These are phyloP conservation scores for Oreochromis tanganicae DNA, from an alignment of 2,113 vertebrate genomes.

Conservation along the genomic window DNA sequence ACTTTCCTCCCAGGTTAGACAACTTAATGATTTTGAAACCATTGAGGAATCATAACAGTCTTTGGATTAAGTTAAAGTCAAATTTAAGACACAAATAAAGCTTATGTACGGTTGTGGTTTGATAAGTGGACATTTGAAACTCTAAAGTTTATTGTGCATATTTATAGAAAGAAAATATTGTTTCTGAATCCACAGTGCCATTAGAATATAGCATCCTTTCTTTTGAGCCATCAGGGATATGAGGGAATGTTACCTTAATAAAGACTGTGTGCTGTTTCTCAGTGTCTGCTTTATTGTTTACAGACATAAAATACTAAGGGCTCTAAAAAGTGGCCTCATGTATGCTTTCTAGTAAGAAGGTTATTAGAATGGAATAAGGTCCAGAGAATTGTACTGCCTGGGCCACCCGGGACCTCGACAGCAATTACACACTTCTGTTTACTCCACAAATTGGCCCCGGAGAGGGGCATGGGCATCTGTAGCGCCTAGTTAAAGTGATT, in stretches of 20 bases:
- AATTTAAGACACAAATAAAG: not conserved
- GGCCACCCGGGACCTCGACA: constrained; percentile 28
- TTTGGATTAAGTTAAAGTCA: not conserved
- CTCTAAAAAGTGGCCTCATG: constrained; percentile 8
- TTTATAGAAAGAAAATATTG: not conserved
- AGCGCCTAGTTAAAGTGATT: constrained; percentile 75
- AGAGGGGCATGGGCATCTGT: constrained; percentile 53
- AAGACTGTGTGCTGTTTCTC: not conserved
- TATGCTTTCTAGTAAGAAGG: constrained; percentile 23
- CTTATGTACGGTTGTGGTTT: not conserved
- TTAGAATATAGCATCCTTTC: not conserved
- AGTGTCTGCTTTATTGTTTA: not conserved
- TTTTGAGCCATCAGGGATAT: constrained; percentile 9
- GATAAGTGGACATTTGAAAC: not conserved
- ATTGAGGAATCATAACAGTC: not conserved
- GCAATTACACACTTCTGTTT: constrained; percentile 63
- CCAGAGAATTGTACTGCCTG: constrained; percentile 46
- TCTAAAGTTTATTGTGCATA: not conserved
- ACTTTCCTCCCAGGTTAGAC: not conserved
- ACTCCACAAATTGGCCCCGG: constrained; percentile 76
- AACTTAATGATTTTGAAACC: not conserved
- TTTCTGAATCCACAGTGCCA: not conserved
- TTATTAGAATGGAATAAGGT: constrained; percentile 63
- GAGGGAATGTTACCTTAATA: constrained; percentile 7
- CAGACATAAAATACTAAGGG: constrained; percentile 13